phyloP scores from a whole-genome alignment of 2,113 vertebrate species.

The Theristicus caerulescens region DNA sequence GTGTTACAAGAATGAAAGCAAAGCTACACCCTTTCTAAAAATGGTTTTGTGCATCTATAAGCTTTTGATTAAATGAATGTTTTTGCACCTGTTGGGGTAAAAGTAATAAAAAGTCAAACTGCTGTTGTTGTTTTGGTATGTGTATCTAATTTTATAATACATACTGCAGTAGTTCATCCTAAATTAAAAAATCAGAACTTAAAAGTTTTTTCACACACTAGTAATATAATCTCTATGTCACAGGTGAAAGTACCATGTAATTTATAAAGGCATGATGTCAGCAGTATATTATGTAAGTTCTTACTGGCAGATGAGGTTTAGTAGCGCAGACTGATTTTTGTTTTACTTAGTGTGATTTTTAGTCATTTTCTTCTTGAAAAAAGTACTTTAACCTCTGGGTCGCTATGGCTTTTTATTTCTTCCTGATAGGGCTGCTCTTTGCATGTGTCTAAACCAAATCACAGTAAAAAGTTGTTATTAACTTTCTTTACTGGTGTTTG shows the following conservation, averaged over 20 bases:
- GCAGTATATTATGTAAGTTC: slow-evolving; percentile 70
- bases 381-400: background rate
- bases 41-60: background rate
- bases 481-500: background rate
- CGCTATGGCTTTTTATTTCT: background rate
- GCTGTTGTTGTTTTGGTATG: background rate
- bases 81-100: slow-evolving; percentile 59
- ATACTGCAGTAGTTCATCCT: slow-evolving; percentile 20
- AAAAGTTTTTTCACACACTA: slow-evolving; percentile 41
- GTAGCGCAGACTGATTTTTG: slow-evolving; percentile 23
- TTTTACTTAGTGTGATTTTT: slow-evolving; percentile 50
- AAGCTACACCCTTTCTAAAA: slow-evolving; percentile 1
- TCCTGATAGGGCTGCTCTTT: background rate
- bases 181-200: slow-evolving; percentile 63
- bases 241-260: slow-evolving; percentile 66
- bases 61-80: slow-evolving; percentile 10
- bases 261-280: slow-evolving; percentile 72
- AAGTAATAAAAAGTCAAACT: slow-evolving; percentile 57
- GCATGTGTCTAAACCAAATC: background rate
- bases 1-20: background rate
- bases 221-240: slow-evolving; percentile 71
- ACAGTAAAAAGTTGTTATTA: background rate
- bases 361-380: slow-evolving; percentile 28
- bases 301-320: slow-evolving; percentile 63
- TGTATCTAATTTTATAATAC: slow-evolving; percentile 46